phyloP scores from a whole-genome alignment of 1,140 invertebrate genomes.

The Neuroterus valhalla region DNA sequence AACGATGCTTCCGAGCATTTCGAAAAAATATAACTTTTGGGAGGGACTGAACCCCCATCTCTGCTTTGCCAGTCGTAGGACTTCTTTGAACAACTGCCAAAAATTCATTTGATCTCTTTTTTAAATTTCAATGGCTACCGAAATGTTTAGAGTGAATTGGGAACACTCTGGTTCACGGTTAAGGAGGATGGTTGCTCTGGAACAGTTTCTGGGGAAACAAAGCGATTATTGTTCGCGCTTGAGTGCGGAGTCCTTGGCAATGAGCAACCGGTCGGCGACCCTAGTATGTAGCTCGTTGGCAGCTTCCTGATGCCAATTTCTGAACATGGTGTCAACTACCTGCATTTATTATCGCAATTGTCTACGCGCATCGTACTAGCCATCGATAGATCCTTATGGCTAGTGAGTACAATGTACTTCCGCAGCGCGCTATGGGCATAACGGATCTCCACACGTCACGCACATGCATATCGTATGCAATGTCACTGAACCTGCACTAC shows the following conservation, averaged over 20 bases:
- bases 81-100: too few relatives aligned
- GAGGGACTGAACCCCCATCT: too few relatives aligned
- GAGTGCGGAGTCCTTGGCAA: slow-evolving; percentile 66
- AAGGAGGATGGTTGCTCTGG: slow-evolving; percentile 48
- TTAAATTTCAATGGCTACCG: too few relatives aligned
- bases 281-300: slow-evolving; percentile 43
- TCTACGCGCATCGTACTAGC: slow-evolving; percentile 46
- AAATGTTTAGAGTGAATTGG: background rate
- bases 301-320: slow-evolving; percentile 53
- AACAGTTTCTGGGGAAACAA: slow-evolving; percentile 56
- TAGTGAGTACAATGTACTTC: slow-evolving; percentile 62
- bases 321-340: slow-evolving; percentile 33
- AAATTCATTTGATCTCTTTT: too few relatives aligned
- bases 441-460: slow-evolving; percentile 66
- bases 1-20: too few relatives aligned
- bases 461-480: slow-evolving; percentile 66
- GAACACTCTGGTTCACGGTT: slow-evolving; percentile 48
- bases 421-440: slow-evolving; percentile 63
- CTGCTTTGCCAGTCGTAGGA: too few relatives aligned
- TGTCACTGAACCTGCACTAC: slow-evolving; percentile 65
- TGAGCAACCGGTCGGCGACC: slow-evolving; percentile 67
- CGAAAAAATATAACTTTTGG: too few relatives aligned
- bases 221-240: slow-evolving; percentile 60
- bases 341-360: slow-evolving; percentile 39
- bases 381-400: slow-evolving; percentile 55